Percentiles rank a stretch among this genome's conserved stretches.
Conservation (phyloP, 1,140 invertebrate species). For the Phthorimaea operculella region DNA sequence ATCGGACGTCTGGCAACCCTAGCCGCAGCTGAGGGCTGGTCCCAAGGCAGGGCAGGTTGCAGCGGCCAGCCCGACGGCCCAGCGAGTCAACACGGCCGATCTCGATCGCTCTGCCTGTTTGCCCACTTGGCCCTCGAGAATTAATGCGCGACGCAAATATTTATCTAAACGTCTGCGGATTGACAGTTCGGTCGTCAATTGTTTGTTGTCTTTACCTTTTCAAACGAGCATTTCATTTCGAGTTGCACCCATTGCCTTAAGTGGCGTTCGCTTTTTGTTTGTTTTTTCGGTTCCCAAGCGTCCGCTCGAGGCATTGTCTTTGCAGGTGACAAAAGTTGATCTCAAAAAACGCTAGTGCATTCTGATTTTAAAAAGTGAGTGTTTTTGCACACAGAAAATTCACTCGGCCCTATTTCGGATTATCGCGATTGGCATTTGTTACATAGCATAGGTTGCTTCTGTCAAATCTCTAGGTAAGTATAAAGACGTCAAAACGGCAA, state of each 20-base stretch:
- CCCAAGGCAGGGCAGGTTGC: not conserved
- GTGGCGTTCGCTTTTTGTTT: constrained; percentile 45
- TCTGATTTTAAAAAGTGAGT: too few species aligned
- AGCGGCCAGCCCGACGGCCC: not conserved
- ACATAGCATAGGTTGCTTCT: too few species aligned
- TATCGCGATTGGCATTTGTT: too few species aligned
- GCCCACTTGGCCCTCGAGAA: constrained; percentile 49
- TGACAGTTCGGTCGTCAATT: constrained; percentile 65
- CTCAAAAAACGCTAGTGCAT: not conserved
- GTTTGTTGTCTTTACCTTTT: constrained; percentile 65
- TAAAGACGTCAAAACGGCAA: too few species aligned
- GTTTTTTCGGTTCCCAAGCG: constrained; percentile 14
- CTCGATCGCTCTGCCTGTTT: constrained; percentile 54
- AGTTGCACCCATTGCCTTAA: constrained; percentile 61
- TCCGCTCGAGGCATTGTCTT: constrained; percentile 24
- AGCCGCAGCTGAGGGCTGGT: too few species aligned
- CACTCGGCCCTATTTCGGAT: too few species aligned
- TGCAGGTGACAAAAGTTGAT: too few species aligned
- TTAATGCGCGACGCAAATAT: constrained; percentile 66
- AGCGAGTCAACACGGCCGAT: constrained; percentile 47
- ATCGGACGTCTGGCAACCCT: too few species aligned
- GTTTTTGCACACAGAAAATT: too few species aligned
- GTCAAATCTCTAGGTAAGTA: too few species aligned
- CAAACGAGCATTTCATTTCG: constrained; percentile 64
- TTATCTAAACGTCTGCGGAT: constrained; percentile 65